Evolutionary conservation across 2,888 invertebrate species (phyloP).

Genomic region (Cryptops parisi): DNA sequence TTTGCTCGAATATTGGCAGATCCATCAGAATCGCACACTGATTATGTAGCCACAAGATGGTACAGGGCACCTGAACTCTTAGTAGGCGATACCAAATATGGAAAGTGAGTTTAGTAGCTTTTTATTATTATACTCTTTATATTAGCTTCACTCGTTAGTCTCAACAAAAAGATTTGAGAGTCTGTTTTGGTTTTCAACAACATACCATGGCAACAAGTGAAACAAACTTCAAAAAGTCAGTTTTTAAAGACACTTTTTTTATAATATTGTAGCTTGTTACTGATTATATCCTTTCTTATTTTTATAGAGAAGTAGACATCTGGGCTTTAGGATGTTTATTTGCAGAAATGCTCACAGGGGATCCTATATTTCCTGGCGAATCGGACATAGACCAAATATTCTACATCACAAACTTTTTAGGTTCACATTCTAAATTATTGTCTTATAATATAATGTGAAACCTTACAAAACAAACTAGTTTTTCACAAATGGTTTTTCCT

Average conservation of each 20-base stretch:
- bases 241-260: too few relatives aligned
- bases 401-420: slow-evolving; percentile 61
- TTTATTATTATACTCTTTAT: not conserved
- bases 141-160: too few relatives aligned
- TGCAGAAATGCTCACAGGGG: slow-evolving; percentile 72
- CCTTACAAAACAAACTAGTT: too few relatives aligned
- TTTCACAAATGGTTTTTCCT: too few relatives aligned
- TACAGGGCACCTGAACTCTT: slow-evolving; percentile 75
- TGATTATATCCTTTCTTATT: too few relatives aligned
- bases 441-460: too few relatives aligned
- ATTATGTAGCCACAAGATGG: slow-evolving; percentile 82
- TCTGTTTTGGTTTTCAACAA: too few relatives aligned
- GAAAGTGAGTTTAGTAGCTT: slow-evolving; percentile 36
- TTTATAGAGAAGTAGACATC: slow-evolving; percentile 62
- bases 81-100: slow-evolving; percentile 53
- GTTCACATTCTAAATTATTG: too few relatives aligned
- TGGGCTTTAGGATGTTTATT: slow-evolving; percentile 78
- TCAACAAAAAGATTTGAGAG: too few relatives aligned
- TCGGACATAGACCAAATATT: slow-evolving; percentile 79
- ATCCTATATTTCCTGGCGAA: slow-evolving; percentile 74
- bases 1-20: slow-evolving; percentile 61
- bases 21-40: slow-evolving; percentile 63
- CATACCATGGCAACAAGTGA: too few relatives aligned
- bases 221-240: too few relatives aligned
- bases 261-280: too few relatives aligned